phyloP scores from a whole-genome alignment of 2,888 invertebrate genomes.

The Mesochorus sp. region DNA sequence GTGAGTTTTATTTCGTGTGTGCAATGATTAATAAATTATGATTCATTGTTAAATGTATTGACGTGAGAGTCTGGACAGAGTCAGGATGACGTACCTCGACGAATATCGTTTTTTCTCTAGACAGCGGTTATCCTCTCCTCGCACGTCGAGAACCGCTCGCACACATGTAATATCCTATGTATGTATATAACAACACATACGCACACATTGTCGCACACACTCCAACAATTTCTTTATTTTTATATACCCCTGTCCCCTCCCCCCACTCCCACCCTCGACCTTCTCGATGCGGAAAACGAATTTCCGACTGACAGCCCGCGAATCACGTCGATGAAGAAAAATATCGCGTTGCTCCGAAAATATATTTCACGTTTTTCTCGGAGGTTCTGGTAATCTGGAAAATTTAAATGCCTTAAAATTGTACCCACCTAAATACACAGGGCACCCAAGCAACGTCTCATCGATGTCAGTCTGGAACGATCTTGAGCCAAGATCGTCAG shows the following conservation, averaged over 20 bases:
- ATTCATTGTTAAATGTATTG: slow-evolving; percentile 40
- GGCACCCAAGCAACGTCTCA: no score
- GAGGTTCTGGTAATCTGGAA: neutral
- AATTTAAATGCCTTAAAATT: no score
- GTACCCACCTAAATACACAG: no score
- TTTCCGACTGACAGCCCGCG: slow-evolving; percentile 47
- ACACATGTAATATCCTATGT: neutral
- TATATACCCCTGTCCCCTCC: slow-evolving; percentile 1
- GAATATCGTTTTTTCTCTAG: neutral
- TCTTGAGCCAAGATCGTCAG: slow-evolving; percentile 61
- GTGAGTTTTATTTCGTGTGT: slow-evolving; percentile 55
- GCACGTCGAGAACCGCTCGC: slow-evolving; percentile 29
- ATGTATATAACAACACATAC: neutral
- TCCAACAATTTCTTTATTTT: slow-evolving; percentile 48
- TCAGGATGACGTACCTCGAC: slow-evolving; percentile 19
- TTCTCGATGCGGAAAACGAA: slow-evolving; percentile 27
- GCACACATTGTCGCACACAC: slow-evolving; percentile 41
- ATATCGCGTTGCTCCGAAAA: neutral
- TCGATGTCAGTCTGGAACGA: no score
- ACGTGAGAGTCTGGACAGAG: slow-evolving; percentile 25
- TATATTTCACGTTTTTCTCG: neutral
- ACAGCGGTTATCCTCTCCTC: slow-evolving; percentile 48
- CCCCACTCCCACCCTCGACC: slow-evolving; percentile 17
- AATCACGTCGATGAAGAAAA: neutral
- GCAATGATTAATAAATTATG: slow-evolving; percentile 49